These are phyloP conservation scores for Cercopithecus petaurista DNA, from an alignment of 2,797 vertebrate species.

Conservation along the genomic window DNA sequence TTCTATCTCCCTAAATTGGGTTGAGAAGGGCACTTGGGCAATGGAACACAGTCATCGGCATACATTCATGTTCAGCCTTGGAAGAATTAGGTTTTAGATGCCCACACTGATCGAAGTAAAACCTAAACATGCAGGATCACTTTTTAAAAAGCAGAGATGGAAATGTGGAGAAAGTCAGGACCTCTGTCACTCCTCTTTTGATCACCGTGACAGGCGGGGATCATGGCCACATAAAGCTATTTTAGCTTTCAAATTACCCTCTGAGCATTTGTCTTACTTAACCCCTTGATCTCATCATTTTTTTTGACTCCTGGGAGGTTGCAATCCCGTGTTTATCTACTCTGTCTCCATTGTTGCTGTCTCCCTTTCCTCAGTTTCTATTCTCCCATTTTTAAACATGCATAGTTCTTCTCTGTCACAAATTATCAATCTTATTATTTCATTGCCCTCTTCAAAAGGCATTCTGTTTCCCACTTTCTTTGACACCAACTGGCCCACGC, in stretches of 20 bases:
- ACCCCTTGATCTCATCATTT: neutral
- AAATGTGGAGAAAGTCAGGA: neutral
- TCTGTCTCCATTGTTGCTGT: neutral
- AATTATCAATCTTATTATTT: neutral
- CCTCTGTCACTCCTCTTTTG: neutral
- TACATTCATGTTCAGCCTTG: neutral
- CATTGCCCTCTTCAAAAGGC: neutral
- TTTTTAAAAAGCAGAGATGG: neutral
- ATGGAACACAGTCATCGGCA: neutral
- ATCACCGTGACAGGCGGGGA: neutral
- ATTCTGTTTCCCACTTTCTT: neutral
- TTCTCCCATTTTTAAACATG: neutral
- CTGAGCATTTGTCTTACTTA: neutral
- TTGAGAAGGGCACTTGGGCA: neutral
- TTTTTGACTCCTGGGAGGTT: neutral
- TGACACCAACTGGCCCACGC: neutral
- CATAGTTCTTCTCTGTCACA: neutral
- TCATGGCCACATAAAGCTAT: neutral
- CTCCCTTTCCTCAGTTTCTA: neutral
- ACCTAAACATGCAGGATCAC: neutral
- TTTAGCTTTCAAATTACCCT: neutral
- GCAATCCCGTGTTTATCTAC: neutral
- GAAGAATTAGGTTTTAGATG: neutral
- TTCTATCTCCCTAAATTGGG: neutral
- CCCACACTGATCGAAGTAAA: neutral